A percentile compares a stretch with the other conserved stretches of the same genome.
These are phyloP conservation scores for Neodiprion lecontei DNA, from an alignment of 1,140 invertebrate genomes.

Conservation along the genomic window DNA sequence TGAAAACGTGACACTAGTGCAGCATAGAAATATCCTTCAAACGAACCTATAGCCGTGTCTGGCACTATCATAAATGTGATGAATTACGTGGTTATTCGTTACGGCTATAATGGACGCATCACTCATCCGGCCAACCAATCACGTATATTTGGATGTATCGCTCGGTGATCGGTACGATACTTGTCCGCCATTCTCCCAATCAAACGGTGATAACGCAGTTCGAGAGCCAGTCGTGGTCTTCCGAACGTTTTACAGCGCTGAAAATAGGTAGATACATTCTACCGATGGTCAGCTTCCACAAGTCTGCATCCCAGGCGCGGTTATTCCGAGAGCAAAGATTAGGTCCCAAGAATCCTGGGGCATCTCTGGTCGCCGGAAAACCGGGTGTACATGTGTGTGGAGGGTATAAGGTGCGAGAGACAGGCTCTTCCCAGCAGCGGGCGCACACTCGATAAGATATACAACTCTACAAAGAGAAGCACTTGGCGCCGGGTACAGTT, in stretches of 20 bases:
- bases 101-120: too few species aligned
- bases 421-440: background rate
- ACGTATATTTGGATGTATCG: too few species aligned
- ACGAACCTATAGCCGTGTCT: too few species aligned
- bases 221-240: background rate
- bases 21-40: too few species aligned
- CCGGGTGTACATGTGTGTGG: background rate
- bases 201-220: too few species aligned
- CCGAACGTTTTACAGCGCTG: background rate
- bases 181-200: too few species aligned
- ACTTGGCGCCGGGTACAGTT: background rate
- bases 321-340: background rate
- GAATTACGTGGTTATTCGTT: too few species aligned
- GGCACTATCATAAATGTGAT: too few species aligned
- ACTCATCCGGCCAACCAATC: too few species aligned
- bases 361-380: background rate
- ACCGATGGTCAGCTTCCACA: background rate
- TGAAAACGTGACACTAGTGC: too few species aligned
- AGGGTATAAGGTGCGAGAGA: background rate
- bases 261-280: background rate
- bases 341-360: background rate
- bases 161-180: too few species aligned
- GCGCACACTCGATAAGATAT: background rate
- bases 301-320: background rate
- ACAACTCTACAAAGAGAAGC: slow-evolving; percentile 2